phyloP scores from a whole-genome alignment of 2,797 vertebrate species.

The Ctenopoma multispine region DNA sequence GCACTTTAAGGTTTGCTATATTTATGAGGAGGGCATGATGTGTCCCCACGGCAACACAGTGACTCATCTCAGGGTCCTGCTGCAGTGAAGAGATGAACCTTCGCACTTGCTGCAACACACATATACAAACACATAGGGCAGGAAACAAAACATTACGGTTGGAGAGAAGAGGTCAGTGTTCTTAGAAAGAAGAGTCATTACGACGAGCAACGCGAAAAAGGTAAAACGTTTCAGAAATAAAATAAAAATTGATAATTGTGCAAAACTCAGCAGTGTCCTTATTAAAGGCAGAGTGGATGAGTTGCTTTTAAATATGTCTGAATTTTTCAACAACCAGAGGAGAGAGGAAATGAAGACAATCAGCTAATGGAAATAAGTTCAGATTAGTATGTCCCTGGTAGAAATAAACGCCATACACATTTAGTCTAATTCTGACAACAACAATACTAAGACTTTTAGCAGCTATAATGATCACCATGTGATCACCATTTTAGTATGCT shows the following conservation, averaged over 20 bases:
- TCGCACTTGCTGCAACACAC: conserved; percentile 35
- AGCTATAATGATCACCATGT: neutral
- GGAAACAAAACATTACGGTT: conserved; percentile 17
- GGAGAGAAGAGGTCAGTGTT: conserved; percentile 27
- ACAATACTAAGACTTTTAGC: neutral
- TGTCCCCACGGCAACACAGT: conserved; percentile 73
- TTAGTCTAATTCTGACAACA: too few species aligned
- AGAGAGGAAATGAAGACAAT: conserved; percentile 22
- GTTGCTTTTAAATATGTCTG: conserved; percentile 20
- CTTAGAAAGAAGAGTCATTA: conserved; percentile 53
- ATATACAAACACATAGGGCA: conserved; percentile 20
- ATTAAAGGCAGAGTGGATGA: conserved; percentile 7
- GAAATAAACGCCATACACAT: too few species aligned
- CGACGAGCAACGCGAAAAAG: neutral
- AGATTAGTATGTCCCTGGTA: conserved; percentile 1
- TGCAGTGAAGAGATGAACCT: conserved; percentile 46
- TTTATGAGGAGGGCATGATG: conserved; percentile 82
- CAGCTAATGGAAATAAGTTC: conserved; percentile 35
- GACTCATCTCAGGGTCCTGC: conserved; percentile 77
- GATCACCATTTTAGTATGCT: too few species aligned
- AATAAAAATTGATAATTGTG: conserved; percentile 7
- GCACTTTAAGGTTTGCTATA: conserved; percentile 86
- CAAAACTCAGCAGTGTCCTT: conserved; percentile 1
- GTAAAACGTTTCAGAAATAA: neutral
- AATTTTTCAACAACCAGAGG: conserved; percentile 20